These are phyloP conservation scores for Hystrix brachyura DNA, from an alignment of 2,113 vertebrate species.

Conservation along the genomic window DNA sequence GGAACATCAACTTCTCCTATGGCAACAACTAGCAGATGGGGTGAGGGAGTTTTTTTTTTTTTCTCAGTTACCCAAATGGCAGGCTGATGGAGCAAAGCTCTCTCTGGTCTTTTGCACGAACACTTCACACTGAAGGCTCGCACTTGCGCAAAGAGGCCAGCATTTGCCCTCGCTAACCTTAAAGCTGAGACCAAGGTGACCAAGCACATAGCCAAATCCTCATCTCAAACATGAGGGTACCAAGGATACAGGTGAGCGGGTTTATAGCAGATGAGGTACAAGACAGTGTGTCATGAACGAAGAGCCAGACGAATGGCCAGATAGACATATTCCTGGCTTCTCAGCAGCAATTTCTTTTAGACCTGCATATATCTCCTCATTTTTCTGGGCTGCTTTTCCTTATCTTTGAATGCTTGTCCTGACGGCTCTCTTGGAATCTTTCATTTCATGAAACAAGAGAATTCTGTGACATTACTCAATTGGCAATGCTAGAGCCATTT, in stretches of 20 bases:
- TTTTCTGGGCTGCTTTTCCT: background rate
- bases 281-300: background rate
- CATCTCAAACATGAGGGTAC: background rate
- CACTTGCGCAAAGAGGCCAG: rapidly evolving
- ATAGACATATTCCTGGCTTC: background rate
- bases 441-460: background rate
- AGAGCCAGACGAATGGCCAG: background rate
- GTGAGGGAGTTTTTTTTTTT: background rate
- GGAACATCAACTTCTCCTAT: background rate
- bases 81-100: background rate
- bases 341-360: background rate
- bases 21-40: rapidly evolving
- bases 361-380: too few relatives aligned
- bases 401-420: background rate
- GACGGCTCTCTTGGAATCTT: background rate
- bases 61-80: background rate
- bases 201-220: background rate
- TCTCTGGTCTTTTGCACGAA: background rate
- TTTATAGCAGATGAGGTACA: rapidly evolving
- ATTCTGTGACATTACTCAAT: background rate
- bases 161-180: background rate
- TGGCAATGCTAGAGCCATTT: background rate
- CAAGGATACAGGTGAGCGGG: background rate
- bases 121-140: background rate
- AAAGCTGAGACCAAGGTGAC: background rate